Conservation (phyloP, 2,888 invertebrate genomes). For the Carcina quercana region DNA sequence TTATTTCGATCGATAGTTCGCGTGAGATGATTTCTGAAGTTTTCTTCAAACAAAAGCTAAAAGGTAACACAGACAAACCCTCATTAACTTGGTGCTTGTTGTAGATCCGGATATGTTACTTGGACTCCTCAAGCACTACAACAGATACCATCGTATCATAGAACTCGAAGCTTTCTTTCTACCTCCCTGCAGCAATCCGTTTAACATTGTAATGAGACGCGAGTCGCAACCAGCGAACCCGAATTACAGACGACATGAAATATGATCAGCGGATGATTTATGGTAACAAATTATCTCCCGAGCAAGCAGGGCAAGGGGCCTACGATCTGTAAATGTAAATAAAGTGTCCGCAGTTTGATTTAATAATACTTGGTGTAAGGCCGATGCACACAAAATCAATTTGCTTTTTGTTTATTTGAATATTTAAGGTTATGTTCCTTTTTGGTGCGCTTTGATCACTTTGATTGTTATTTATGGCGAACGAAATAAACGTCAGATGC, state of each 20-base stretch:
- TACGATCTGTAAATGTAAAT: constrained; percentile 58
- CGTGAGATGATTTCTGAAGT: no score
- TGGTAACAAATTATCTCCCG: constrained; percentile 58
- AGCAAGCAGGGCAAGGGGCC: constrained; percentile 35
- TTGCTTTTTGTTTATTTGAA: constrained; percentile 35
- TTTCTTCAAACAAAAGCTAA: no score
- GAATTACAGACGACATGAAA: constrained; percentile 33
- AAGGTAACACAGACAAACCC: no score
- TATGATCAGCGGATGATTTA: constrained; percentile 54
- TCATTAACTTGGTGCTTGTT: no score
- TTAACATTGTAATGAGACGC: constrained; percentile 52
- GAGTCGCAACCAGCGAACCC: constrained; percentile 18
- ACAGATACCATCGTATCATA: no score
- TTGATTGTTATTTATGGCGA: constrained; percentile 2
- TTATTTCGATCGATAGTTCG: no score
- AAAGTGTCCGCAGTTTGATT: constrained; percentile 54
- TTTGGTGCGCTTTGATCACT: neutral
- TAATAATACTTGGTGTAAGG: constrained; percentile 41
- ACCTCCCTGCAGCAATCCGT: constrained; percentile 32
- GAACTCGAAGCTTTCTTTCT: no score
- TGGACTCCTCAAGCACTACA: no score
- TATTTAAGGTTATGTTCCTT: constrained; percentile 22
- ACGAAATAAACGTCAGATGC: no score
- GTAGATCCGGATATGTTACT: no score
- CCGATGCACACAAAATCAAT: constrained; percentile 28